A percentile compares a stretch with the other conserved stretches of the same genome.
Evolutionary conservation across 2,113 vertebrate species (phyloP).

Genomic region (Aegotheles bennettii): DNA sequence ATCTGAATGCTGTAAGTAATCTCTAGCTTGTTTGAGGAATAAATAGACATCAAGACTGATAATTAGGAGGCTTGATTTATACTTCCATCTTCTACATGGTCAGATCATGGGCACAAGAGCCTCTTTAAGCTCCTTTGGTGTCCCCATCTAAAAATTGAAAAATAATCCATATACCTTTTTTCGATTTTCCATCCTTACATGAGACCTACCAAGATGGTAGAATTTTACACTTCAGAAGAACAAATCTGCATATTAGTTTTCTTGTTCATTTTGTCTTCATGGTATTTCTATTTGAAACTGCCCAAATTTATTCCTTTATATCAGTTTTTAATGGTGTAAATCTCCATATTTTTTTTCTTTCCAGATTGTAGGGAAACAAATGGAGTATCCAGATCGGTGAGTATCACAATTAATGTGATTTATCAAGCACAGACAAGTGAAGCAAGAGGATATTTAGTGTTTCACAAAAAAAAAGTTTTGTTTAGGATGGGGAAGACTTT

Average conservation of each 20-base stretch:
- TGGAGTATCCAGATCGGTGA: constrained; percentile 47
- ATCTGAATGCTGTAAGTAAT: constrained; percentile 71
- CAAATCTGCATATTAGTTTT: neutral
- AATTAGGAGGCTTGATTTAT: neutral
- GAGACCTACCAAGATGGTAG: neutral
- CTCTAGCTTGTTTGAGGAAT: neutral
- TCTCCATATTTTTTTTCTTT: neutral
- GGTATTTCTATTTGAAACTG: neutral
- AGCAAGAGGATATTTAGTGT: neutral
- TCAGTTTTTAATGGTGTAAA: neutral
- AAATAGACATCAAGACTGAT: neutral
- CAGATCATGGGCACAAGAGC: neutral
- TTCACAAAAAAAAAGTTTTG: neutral
- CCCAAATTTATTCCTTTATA: neutral
- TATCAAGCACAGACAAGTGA: neutral
- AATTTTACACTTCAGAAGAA: neutral
- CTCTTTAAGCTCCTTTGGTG: neutral
- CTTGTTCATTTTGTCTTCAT: neutral
- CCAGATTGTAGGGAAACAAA: constrained; percentile 61
- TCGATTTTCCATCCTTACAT: neutral
- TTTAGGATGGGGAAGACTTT: neutral
- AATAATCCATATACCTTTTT: neutral
- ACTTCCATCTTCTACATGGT: neutral
- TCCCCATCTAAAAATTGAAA: neutral
- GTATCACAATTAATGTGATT: neutral